Percentiles rank a stretch among this genome's conserved stretches.
Evolutionary conservation across 2,113 vertebrate species (phyloP).

Genomic region (Anarrhichthys ocellatus): DNA sequence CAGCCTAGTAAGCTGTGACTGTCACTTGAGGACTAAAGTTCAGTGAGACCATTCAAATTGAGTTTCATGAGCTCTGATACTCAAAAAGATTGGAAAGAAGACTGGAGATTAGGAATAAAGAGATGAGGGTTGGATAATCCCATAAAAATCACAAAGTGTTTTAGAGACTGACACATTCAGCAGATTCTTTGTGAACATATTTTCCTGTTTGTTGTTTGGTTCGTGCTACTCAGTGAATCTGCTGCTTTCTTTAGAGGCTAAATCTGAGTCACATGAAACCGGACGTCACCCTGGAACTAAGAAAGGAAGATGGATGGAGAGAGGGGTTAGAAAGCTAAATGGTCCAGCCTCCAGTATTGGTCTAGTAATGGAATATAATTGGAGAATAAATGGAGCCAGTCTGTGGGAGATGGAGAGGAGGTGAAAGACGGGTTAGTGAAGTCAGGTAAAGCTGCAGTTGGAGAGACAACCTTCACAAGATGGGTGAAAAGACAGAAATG

Average conservation of each 20-base stretch:
- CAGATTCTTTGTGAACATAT: not conserved
- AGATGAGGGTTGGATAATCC: slow-evolving; percentile 19
- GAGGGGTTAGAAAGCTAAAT: slow-evolving; percentile 41
- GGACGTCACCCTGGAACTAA: not conserved
- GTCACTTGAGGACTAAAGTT: not conserved
- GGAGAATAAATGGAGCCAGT: slow-evolving; percentile 55
- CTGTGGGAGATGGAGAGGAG: slow-evolving; percentile 9
- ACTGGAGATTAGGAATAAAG: not conserved
- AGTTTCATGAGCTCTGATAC: not conserved
- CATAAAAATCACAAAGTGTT: slow-evolving; percentile 16
- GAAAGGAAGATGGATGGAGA: not conserved
- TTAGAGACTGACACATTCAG: not conserved
- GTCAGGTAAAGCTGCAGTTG: not conserved
- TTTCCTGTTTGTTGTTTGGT: not conserved
- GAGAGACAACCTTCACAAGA: slow-evolving; percentile 5
- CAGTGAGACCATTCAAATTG: not conserved
- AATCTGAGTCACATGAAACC: not conserved
- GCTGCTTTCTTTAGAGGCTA: not conserved
- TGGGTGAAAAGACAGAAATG: not conserved
- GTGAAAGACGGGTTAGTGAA: slow-evolving; percentile 3
- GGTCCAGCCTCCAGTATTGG: slow-evolving; percentile 21
- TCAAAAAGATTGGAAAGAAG: not conserved
- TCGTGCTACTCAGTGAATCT: not conserved
- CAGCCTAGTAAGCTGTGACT: not conserved
- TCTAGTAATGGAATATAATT: slow-evolving; percentile 56